Evolutionary conservation across 2,113 vertebrate species (phyloP).

Genomic region (Crotalus helleri): DNA sequence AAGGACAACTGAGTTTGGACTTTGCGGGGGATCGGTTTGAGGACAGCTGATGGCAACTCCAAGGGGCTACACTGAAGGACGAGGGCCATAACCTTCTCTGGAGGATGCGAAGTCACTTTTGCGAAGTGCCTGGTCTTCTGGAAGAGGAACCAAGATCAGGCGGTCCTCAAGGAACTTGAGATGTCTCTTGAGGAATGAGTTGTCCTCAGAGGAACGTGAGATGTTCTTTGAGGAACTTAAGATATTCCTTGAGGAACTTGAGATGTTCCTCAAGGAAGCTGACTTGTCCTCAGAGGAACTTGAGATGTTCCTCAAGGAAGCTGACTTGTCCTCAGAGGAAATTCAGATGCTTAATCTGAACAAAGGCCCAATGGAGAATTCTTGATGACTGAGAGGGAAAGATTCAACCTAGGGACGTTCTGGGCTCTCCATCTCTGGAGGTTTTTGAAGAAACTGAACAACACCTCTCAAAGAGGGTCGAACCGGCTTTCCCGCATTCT

Average conservation of each 20-base stretch:
- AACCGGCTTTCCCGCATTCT: neutral
- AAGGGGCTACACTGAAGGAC: neutral
- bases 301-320: too few relatives aligned
- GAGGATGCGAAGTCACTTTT: neutral
- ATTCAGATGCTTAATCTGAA: neutral
- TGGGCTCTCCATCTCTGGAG: neutral
- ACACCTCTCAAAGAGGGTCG: neutral
- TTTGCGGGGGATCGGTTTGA: neutral
- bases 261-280: too few relatives aligned
- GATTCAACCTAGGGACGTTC: neutral
- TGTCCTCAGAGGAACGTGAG: too few relatives aligned
- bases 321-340: neutral
- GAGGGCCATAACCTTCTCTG: neutral
- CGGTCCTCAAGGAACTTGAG: too few relatives aligned
- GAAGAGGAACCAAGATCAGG: neutral
- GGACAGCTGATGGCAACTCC: neutral
- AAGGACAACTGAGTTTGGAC: neutral
- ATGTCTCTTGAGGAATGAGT: too few relatives aligned
- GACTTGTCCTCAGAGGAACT: too few relatives aligned
- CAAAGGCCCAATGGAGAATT: neutral
- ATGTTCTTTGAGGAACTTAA: too few relatives aligned
- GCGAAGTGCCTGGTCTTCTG: neutral
- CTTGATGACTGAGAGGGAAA: neutral
- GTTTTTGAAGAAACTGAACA: neutral
- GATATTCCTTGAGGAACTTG: too few relatives aligned